Conservation (phyloP, 1,140 invertebrate species). For the Pseudomyrmex sp. region DNA sequence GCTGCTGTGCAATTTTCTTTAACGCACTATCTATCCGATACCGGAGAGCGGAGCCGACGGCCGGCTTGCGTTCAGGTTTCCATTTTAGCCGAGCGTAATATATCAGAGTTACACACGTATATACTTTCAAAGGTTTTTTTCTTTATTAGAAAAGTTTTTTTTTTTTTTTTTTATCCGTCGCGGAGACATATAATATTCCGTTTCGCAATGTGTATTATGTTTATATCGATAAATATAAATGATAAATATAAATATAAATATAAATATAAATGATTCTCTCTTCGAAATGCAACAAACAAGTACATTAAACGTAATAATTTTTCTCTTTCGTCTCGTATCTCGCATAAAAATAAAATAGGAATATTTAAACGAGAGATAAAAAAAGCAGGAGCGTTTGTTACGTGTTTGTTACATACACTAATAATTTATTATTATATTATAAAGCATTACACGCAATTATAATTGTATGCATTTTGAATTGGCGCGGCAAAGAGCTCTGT, state of each 20-base stretch:
- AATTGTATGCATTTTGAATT: conserved; percentile 32
- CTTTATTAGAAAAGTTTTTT: too few species aligned
- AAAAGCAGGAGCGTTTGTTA: conserved; percentile 8
- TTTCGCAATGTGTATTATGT: neutral
- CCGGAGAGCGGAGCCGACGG: neutral
- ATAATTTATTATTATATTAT: conserved; percentile 20
- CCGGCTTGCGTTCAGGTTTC: neutral
- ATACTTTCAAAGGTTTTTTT: neutral
- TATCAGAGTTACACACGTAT: neutral
- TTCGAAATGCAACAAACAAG: too few species aligned
- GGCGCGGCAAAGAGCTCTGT: conserved; percentile 6
- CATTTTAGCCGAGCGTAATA: conserved; percentile 6
- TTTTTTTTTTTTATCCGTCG: neutral
- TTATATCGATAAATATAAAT: too few species aligned
- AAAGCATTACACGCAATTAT: neutral
- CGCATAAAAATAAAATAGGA: neutral
- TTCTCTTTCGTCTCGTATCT: neutral
- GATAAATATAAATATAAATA: too few species aligned
- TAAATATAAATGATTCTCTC: too few species aligned
- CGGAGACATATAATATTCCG: neutral
- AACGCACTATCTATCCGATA: conserved; percentile 23
- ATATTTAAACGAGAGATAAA: conserved; percentile 21
- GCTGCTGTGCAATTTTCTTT: conserved; percentile 64
- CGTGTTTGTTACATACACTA: conserved; percentile 4
- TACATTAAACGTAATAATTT: too few species aligned